Conservation (phyloP, 2,797 vertebrate genomes). For the Lepus oiostolus region DNA sequence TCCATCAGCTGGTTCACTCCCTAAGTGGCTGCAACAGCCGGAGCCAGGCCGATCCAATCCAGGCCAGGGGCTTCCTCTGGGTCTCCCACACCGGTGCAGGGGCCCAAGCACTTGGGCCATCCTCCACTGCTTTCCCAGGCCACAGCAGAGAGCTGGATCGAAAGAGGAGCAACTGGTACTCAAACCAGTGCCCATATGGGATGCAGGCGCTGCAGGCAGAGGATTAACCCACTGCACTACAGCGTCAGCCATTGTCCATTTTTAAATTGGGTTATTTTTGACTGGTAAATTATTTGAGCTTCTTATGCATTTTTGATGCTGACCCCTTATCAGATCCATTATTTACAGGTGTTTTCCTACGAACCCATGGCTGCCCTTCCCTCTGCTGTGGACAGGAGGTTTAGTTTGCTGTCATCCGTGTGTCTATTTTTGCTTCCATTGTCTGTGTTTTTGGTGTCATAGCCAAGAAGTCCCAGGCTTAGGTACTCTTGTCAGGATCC, state of each 20-base stretch:
- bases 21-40: too few species aligned
- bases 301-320: slow-evolving; percentile 2
- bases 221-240: too few species aligned
- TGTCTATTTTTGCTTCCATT: slow-evolving; percentile 42
- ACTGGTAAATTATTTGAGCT: neutral
- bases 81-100: too few species aligned
- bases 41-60: too few species aligned
- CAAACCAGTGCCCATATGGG: too few species aligned
- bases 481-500: neutral
- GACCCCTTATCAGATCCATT: neutral
- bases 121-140: too few species aligned
- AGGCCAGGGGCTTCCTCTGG: too few species aligned
- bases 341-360: neutral
- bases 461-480: neutral
- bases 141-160: too few species aligned
- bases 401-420: neutral
- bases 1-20: too few species aligned
- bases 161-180: too few species aligned
- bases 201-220: too few species aligned
- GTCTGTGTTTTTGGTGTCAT: neutral
- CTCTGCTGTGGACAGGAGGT: neutral
- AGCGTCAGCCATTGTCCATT: neutral
- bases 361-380: neutral
- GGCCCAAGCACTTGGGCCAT: too few species aligned
- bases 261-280: neutral